Evolutionary conservation across 2,797 vertebrate genomes (phyloP).

Genomic region (Gymnothorax reevesii): DNA sequence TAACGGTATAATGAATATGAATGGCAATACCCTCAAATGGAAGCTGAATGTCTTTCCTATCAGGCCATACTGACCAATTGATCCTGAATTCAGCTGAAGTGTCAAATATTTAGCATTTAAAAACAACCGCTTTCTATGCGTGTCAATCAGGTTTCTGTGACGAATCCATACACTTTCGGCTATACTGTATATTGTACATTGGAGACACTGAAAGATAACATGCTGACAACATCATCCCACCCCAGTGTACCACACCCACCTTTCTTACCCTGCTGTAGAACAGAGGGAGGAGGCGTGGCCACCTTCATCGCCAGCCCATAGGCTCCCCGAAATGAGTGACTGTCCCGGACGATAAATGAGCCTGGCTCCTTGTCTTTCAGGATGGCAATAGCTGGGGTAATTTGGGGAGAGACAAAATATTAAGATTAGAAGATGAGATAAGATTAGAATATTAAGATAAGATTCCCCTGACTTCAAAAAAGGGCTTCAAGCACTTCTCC

Average conservation of each 20-base stretch:
- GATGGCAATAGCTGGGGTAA: conserved; percentile 80
- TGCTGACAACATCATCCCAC: neutral
- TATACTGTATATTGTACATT: neutral
- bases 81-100: too few relatives aligned
- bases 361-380: conserved; percentile 93
- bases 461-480: neutral
- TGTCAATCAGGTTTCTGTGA: too few relatives aligned
- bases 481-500: neutral
- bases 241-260: conserved; percentile 62
- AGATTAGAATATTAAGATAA: too few relatives aligned
- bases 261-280: conserved; percentile 88
- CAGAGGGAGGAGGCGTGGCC: conserved; percentile 86
- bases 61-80: too few relatives aligned
- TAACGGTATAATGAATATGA: too few relatives aligned
- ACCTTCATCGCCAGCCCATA: conserved; percentile 97
- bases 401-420: neutral
- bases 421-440: too few relatives aligned
- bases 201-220: conserved; percentile 14
- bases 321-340: conserved; percentile 93
- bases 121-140: too few relatives aligned
- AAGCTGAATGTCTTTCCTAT: too few relatives aligned
- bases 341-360: conserved; percentile 91
- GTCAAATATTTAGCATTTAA: too few relatives aligned
- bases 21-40: too few relatives aligned
- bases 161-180: too few relatives aligned